A percentile compares a stretch with the other conserved stretches of the same genome.
Evolutionary conservation across 2,888 invertebrate species (phyloP).

Genomic region (Microctonus aethiopoides): DNA sequence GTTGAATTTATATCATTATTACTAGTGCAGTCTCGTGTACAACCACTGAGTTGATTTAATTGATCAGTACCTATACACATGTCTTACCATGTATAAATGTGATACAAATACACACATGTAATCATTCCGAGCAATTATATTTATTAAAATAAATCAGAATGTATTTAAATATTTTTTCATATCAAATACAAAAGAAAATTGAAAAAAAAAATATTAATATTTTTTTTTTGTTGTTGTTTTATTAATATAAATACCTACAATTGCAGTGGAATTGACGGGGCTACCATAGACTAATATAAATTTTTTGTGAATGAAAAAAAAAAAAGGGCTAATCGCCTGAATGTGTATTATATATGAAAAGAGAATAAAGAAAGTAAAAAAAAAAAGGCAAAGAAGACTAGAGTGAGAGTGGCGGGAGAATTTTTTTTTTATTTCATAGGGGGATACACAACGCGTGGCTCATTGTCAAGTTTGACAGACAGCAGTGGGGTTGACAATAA

Average conservation of each 20-base stretch:
- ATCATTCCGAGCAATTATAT: no score
- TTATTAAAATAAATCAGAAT: no score
- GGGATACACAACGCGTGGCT: conserved; percentile 45
- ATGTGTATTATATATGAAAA: neutral
- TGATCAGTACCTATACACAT: neutral
- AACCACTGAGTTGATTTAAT: neutral
- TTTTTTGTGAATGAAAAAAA: no score
- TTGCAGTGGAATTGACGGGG: neutral
- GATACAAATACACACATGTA: neutral
- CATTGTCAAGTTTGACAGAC: conserved; percentile 47
- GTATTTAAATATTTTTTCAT: neutral
- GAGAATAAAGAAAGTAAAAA: conserved; percentile 1
- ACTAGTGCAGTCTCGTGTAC: neutral
- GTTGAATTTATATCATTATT: neutral
- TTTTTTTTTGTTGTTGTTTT: neutral
- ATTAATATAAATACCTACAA: neutral
- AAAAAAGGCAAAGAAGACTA: conserved; percentile 18
- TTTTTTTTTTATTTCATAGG: neutral
- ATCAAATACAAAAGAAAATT: neutral
- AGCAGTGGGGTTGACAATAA: conserved; percentile 21
- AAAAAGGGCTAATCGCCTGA: conserved; percentile 35
- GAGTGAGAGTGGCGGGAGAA: conserved; percentile 17
- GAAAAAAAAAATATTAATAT: neutral
- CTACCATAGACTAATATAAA: conserved; percentile 2
- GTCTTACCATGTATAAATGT: neutral